These are phyloP conservation scores for Lophotis ruficrista DNA, from an alignment of 2,113 vertebrate species.

Conservation along the genomic window DNA sequence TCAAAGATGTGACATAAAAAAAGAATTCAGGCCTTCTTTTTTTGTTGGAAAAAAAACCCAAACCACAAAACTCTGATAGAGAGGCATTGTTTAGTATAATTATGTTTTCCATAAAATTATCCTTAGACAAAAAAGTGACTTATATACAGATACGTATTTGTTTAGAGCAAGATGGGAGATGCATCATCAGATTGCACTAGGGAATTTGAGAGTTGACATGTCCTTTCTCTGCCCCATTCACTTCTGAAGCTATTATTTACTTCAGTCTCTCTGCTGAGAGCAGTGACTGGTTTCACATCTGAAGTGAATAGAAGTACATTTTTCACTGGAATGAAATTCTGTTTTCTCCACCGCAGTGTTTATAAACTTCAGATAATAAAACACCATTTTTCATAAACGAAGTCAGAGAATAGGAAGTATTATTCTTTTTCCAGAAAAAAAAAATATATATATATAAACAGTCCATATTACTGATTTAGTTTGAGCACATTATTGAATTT, in stretches of 20 bases:
- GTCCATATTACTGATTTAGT: background rate
- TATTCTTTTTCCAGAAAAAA: background rate
- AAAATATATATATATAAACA: accelerated
- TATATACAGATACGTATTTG: background rate
- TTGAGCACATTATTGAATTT: background rate
- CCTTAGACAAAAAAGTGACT: background rate
- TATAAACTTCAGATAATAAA: background rate
- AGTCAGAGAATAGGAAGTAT: background rate
- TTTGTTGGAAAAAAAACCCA: background rate
- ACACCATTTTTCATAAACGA: background rate
- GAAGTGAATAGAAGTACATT: constrained; percentile 1
- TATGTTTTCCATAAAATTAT: background rate
- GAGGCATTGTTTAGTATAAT: background rate
- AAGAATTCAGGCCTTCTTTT: background rate
- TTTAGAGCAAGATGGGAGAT: background rate
- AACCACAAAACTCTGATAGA: background rate
- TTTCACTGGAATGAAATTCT: constrained; percentile 38
- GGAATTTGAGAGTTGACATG: background rate
- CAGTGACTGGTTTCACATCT: background rate
- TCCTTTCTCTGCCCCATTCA: background rate
- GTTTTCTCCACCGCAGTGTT: background rate
- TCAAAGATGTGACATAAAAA: background rate
- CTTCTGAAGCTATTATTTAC: background rate
- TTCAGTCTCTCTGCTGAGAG: background rate
- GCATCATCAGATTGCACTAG: background rate